Conservation (phyloP, 1,140 invertebrate species). For the Rhopalosiphum padi region DNA sequence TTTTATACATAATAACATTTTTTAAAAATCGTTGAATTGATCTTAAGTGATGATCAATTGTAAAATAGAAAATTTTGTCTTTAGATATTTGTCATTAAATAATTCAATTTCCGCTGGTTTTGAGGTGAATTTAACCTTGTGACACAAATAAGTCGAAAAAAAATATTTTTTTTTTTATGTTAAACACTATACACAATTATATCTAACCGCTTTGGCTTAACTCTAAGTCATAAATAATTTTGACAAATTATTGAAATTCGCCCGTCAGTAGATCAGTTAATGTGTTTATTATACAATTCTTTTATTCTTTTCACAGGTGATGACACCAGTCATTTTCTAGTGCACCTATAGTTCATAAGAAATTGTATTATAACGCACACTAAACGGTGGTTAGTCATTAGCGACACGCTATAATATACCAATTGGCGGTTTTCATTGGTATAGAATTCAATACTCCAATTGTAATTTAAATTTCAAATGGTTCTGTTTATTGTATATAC, state of each 20-base stretch:
- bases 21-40: not conserved
- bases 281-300: constrained; percentile 37
- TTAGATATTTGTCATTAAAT: not conserved
- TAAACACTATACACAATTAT: not conserved
- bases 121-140: constrained; percentile 11
- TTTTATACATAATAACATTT: not conserved
- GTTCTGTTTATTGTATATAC: not conserved
- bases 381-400: not conserved
- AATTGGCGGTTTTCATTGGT: not conserved
- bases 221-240: constrained; percentile 1
- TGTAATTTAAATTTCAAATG: not conserved
- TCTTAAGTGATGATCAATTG: not conserved
- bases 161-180: not conserved
- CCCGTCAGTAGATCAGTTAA: not conserved
- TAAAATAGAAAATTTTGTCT: not conserved
- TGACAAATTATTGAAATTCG: constrained; percentile 16
- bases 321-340: constrained; percentile 34
- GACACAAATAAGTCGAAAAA: constrained; percentile 2
- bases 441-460: not conserved
- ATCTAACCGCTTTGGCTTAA: not conserved
- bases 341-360: not conserved
- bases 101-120: not conserved
- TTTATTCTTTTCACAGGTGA: constrained; percentile 1
- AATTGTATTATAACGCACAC: not conserved
- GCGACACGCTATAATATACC: not conserved